Base-by-base conservation (phyloP, 2,113 vertebrate genomes). In the Circaetus cinerascens region DNA sequence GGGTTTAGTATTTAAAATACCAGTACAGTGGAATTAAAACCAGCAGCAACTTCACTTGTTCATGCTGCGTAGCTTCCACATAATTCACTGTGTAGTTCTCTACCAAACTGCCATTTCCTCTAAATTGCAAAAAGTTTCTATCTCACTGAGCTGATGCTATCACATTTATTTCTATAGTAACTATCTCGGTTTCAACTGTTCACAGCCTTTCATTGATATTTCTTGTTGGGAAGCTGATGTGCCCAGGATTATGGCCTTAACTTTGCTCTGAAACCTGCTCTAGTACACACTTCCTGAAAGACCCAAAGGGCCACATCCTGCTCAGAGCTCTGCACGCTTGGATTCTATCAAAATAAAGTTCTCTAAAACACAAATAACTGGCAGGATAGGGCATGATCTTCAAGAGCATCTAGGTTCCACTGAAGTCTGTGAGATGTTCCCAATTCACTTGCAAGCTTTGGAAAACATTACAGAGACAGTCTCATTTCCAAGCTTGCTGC, bases 121-220 rank as follows among this genome's bases (percentile, higher is more conserved):
- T 56, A n/a, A 68, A 74, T 1, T 74, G 72, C 76, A 86, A 88
- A 68, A 85, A 16, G 63, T 77, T 93, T 90, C 72, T 13, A 1
- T 74, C 74, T 83, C 25, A 5, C 50, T 86, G 78, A 81, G 32
- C 86, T 91, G 90, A 93, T 92, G 59, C 56, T 90, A 86, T 93
- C 88, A 21, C 12, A 7, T 71, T 74, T 53, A 51, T 88, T 94
- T 90, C 95, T 81, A 90, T 80, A 77, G 94, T 59, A 95, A 96
- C 86, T 86, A 30, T 83, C 85, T 75, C 3, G 5, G 78, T 59
- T 97, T 90, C 0, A 0, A 13, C 41, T 62, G 55, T 32, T 89
- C 29, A 60, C 19, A 78, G 60, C 19, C 45, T 86, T 76, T 83
- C 0, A 3, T 13, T 53, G 45, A 12, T 48, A 72, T 76, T 92